Base-by-base conservation (phyloP, 2,888 invertebrate genomes). In the Trichacis sp. region DNA sequence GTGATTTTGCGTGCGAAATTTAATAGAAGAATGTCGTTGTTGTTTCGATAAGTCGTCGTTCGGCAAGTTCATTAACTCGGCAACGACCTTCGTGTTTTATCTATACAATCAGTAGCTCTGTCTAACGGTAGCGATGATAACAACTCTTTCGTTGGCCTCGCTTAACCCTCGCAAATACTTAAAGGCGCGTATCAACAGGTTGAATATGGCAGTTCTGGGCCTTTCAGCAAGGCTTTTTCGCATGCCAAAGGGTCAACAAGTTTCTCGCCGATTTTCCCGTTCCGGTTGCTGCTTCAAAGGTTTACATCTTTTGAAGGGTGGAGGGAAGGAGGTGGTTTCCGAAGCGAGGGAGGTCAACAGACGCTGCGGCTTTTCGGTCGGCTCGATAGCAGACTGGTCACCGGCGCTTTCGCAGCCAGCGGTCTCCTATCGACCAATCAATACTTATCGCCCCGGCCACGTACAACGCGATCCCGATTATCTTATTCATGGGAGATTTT, bases 381-480 rank as follows among this genome's bases (percentile, higher is more conserved):
- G 42, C 40, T 48, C 60, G 60, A 66, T 18, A 18, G 9, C 42
- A 58, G 52, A 50, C 49, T 47, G 63, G 58, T 56, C 62, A 69
- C 60, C 64, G 65, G 66, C 66, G 71, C 63, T 71, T 73, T 71
- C 62, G 61, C 60, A 48, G 58, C 54, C 17, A 30, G 42, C 40
- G 43, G 50, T 71, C 24, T 75, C 72, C 68, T 71, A 73, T 73
- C 70, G 72, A 69, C 72, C 76, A 79, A 80, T 80, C 80, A 80
- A 80, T 80, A 79, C 73, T 71, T 74, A 76, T 24, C 24, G 24
- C 74, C 71, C 77, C 75, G 73, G 75, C 73, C 74, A 71, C 73
- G 72, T 69, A 74, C 77, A 77, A 78, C 66, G n/a, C 42, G 71
- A 75, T 77, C 77, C 75, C 75, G 73, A 78, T 79, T 77, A 76